These are phyloP conservation scores for Trematomus bernacchii DNA, from an alignment of 2,797 vertebrate species.

Conservation along the genomic window DNA sequence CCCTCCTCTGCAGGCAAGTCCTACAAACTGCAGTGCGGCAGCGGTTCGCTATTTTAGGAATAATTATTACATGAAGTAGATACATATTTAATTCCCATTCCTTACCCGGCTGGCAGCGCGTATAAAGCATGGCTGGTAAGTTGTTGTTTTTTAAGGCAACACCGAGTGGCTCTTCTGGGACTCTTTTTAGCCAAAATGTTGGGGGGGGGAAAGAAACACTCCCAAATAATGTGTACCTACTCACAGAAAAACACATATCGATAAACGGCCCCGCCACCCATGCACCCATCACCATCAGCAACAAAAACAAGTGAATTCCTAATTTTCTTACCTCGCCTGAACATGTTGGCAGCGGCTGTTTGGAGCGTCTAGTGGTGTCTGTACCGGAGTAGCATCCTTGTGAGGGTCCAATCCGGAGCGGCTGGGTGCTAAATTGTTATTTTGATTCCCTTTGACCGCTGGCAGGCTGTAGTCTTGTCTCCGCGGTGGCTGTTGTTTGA, in stretches of 20 bases:
- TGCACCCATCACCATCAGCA: slow-evolving; percentile 11
- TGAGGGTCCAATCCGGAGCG: slow-evolving; percentile 39
- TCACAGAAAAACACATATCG: neutral
- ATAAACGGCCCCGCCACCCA: neutral
- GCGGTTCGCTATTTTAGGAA: slow-evolving; percentile 76
- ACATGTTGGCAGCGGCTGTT: slow-evolving; percentile 76
- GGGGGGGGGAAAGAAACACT: neutral
- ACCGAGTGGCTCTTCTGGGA: neutral
- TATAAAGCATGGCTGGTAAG: slow-evolving; percentile 18
- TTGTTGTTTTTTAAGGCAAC: slow-evolving; percentile 1
- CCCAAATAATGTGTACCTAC: slow-evolving; percentile 29
- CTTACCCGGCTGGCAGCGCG: slow-evolving; percentile 11
- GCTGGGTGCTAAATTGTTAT: slow-evolving; percentile 38
- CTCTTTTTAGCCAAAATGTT: neutral
- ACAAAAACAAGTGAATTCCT: slow-evolving; percentile 14
- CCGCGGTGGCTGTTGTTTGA: slow-evolving; percentile 38
- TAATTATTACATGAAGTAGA: slow-evolving; percentile 72
- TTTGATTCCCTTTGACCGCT: slow-evolving; percentile 53
- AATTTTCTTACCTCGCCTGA: slow-evolving; percentile 71
- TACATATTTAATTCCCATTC: slow-evolving; percentile 71
- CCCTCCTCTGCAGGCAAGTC: slow-evolving; percentile 51
- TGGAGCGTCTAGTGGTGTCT: slow-evolving; percentile 64
- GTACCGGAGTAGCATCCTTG: slow-evolving; percentile 74
- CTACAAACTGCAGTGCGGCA: slow-evolving; percentile 81
- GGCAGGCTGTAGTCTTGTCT: slow-evolving; percentile 32